phyloP scores from a whole-genome alignment of 1,140 invertebrate genomes.

The Idris sp. region DNA sequence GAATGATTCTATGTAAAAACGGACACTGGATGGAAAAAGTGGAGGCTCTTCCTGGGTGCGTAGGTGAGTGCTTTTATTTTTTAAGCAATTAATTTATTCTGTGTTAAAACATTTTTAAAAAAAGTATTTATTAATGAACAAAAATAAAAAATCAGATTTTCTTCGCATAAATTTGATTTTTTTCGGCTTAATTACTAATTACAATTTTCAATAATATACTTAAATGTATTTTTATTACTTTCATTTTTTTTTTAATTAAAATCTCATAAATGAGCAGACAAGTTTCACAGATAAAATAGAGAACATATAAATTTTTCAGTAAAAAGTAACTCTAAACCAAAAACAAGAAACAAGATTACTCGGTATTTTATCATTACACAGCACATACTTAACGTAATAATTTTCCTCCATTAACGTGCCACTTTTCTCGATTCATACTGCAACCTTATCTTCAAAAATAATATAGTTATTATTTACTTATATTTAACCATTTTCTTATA shows the following conservation, averaged over 20 bases:
- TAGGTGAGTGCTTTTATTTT: conserved; percentile 62
- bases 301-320: not conserved
- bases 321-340: conserved; percentile 1
- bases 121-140: too few species aligned
- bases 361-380: conserved; percentile 5
- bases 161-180: too few species aligned
- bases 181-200: too few species aligned
- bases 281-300: too few species aligned
- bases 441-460: conserved; percentile 8
- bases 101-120: not conserved
- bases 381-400: conserved; percentile 6
- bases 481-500: not conserved
- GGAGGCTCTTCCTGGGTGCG: conserved; percentile 68
- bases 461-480: conserved; percentile 10
- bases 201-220: too few species aligned
- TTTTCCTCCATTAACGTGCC: conserved; percentile 26
- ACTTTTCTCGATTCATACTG: conserved; percentile 10
- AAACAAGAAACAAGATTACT: too few species aligned
- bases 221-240: too few species aligned
- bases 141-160: too few species aligned
- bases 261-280: too few species aligned
- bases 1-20: conserved; percentile 69
- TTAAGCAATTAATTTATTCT: not conserved
- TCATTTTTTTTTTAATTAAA: not conserved
- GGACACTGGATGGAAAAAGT: conserved; percentile 73